Conservation (phyloP, 2,113 vertebrate genomes). For the Catagonus wagneri region DNA sequence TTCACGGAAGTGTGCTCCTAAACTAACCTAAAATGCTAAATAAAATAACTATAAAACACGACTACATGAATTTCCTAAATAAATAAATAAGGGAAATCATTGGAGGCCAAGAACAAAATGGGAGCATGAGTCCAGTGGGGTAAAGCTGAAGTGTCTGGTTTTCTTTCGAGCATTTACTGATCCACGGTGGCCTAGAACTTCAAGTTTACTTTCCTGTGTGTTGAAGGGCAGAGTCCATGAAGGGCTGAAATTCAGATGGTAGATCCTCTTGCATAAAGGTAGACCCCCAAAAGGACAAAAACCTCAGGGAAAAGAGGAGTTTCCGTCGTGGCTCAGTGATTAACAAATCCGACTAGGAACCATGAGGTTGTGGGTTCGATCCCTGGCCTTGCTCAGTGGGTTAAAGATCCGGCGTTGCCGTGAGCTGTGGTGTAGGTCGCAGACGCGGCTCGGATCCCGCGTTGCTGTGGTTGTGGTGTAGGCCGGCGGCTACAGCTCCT, state of each 20-base stretch:
- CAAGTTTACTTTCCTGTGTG: not conserved
- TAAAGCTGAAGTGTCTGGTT: not conserved
- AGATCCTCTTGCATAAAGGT: not conserved
- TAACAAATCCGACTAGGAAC: too few relatives aligned
- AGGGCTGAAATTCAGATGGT: not conserved
- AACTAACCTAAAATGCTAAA: not conserved
- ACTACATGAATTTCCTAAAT: not conserved
- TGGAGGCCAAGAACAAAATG: not conserved
- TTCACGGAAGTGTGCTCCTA: not conserved
- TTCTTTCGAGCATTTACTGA: not conserved
- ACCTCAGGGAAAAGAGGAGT: not conserved
- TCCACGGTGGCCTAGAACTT: not conserved
- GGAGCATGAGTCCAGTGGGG: not conserved
- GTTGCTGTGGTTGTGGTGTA: too few relatives aligned
- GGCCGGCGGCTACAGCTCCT: too few relatives aligned
- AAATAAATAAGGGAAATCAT: not conserved
- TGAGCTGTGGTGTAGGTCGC: too few relatives aligned
- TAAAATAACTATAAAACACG: not conserved
- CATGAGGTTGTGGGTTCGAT: too few relatives aligned
- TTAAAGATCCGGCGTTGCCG: too few relatives aligned
- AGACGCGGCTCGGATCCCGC: too few relatives aligned
- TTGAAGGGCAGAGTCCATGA: not conserved
- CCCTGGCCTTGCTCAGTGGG: too few relatives aligned
- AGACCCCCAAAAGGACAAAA: not conserved
- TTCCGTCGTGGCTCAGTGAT: too few relatives aligned